A percentile compares a stretch with the other conserved stretches of the same genome.
Conservation (phyloP, 2,888 invertebrate genomes). For the Chelonus formosanus region DNA sequence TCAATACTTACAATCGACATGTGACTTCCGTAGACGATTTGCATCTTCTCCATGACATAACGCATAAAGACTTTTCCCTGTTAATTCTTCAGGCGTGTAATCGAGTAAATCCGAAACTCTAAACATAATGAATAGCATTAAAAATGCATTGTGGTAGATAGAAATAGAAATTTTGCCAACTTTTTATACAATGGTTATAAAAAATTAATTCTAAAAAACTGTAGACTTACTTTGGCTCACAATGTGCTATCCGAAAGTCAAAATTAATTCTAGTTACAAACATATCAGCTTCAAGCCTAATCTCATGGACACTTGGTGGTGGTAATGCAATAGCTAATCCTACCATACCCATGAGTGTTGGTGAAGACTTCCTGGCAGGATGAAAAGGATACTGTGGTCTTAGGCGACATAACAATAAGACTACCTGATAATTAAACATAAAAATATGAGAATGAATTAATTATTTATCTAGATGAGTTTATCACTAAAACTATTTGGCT, state of each 20-base stretch:
- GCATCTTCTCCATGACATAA: slow-evolving; percentile 97
- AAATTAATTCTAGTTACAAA: slow-evolving; percentile 96
- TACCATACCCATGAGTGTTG: slow-evolving; percentile 91
- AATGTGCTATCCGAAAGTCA: slow-evolving; percentile 96
- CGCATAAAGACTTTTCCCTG: slow-evolving; percentile 91
- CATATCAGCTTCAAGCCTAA: slow-evolving; percentile 93
- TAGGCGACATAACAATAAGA: slow-evolving; percentile 88
- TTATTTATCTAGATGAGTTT: slow-evolving; percentile 3
- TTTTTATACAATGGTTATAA: not conserved
- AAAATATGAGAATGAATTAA: too few relatives aligned
- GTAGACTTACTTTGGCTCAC: slow-evolving; percentile 86
- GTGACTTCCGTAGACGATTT: slow-evolving; percentile 91
- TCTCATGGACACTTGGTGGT: slow-evolving; percentile 96
- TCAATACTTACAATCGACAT: slow-evolving; percentile 88
- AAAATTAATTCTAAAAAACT: not conserved
- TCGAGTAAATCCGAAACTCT: slow-evolving; percentile 94
- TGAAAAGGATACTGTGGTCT: slow-evolving; percentile 94
- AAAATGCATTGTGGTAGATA: not conserved
- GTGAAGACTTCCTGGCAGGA: slow-evolving; percentile 86
- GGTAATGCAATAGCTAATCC: slow-evolving; percentile 95
- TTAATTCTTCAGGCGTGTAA: slow-evolving; percentile 91
- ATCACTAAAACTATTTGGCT: not conserved
- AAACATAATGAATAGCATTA: slow-evolving; percentile 31
- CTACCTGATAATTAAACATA: slow-evolving; percentile 74
- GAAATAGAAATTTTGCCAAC: not conserved